Base-by-base conservation (phyloP, 1,140 invertebrate species). In the Mycetomoellerius zeteki region DNA sequence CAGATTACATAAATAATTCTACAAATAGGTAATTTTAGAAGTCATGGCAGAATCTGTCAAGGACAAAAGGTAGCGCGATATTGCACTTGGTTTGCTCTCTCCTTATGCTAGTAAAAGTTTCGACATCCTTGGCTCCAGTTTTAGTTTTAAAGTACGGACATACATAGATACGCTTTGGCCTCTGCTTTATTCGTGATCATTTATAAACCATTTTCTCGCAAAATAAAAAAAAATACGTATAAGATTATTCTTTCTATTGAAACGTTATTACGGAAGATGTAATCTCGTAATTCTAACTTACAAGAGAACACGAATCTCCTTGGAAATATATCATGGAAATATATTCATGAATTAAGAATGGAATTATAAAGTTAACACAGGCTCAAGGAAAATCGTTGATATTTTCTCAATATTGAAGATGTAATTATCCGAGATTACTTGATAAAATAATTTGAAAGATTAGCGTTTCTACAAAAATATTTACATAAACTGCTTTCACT, bases 91-190 rank as follows among this genome's bases (percentile, higher is more conserved):
- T 71, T 88, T 62, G 76, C 89, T 67, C 69, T 90, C 62, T 52
- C 69, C 80, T 71, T 85, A 77, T n/a, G 73, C 52, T 82, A 86
- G 75, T 73, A 72, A 19, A 43, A 56, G 76, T 90, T 71, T 67
- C 88, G 81, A 85, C 81, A 90, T 90, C 86, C 89, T 90, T 90
- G 89, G 50, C 69, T 85, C 75, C 71, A 71, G 62, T 88, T 90
- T 90, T 90, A 90, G 86, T 76, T 71, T 90, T 27, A 78, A 90
- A 90, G 67, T 69, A 52, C 67, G 75, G 86, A 54, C 37, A 43
- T 43, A 16, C 76, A 90, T 90, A 88, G 60, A 56, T 88, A 73
- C 88, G 89, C 80, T 87, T 87, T 89, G 80, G 72, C 85, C 80
- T 90, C 85, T 86, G 50, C 65, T 72, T 56, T 64, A 78, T 65